phyloP scores from a whole-genome alignment of 2,797 vertebrate species.

The Coregonus sp. region DNA sequence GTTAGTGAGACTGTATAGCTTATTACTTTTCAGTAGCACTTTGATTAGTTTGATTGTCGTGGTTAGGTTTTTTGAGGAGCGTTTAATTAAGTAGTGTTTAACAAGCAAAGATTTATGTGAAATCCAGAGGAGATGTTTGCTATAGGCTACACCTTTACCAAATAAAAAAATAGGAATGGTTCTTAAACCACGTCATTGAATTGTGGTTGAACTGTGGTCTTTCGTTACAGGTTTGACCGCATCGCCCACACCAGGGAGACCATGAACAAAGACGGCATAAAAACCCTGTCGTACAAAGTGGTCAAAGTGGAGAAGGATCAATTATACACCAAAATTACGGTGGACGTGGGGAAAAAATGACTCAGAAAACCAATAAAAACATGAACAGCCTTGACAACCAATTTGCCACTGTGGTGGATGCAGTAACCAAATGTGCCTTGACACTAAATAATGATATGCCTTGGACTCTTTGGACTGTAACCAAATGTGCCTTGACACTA shows the following conservation, averaged over 20 bases:
- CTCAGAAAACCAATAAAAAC: neutral
- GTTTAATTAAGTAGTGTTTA: neutral
- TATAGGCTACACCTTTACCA: neutral
- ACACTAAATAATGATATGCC: conserved; percentile 1
- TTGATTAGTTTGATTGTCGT: too few relatives aligned
- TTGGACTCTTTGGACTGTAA: neutral
- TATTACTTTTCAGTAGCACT: neutral
- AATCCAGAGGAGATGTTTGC: neutral
- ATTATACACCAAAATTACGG: conserved; percentile 88
- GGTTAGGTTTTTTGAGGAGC: neutral
- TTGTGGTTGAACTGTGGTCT: neutral
- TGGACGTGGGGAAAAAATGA: conserved; percentile 83
- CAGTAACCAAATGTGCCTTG: conserved; percentile 57
- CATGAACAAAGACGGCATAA: conserved; percentile 88
- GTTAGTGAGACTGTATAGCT: neutral
- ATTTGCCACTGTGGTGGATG: conserved; percentile 12
- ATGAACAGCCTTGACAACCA: neutral
- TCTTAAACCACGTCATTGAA: neutral
- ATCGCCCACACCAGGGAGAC: conserved; percentile 82
- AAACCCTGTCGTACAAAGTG: conserved; percentile 82
- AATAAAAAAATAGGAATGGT: neutral
- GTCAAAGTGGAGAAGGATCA: conserved; percentile 74
- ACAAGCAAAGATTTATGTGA: neutral
- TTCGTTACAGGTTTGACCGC: conserved; percentile 78
- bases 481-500: conserved; percentile 56